These are phyloP conservation scores for Drosophila phalerata DNA, from an alignment of 2,888 invertebrate genomes.

Conservation along the genomic window DNA sequence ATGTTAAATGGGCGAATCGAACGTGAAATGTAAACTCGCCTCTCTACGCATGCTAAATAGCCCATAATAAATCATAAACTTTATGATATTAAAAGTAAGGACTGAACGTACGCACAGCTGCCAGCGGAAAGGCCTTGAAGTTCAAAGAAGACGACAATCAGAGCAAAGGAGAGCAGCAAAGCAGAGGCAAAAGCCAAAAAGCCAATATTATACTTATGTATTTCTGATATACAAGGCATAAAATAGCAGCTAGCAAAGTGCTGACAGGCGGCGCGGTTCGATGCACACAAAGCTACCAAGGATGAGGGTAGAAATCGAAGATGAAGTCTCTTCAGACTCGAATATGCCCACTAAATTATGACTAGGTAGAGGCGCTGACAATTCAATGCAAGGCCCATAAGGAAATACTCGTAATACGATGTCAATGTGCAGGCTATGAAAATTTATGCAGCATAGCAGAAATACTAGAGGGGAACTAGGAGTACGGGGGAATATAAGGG, in stretches of 20 bases:
- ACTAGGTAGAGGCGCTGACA: constrained; percentile 76
- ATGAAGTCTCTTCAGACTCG: constrained; percentile 39
- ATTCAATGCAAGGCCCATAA: constrained; percentile 73
- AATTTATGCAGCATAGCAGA: constrained; percentile 70
- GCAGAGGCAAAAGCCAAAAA: constrained; percentile 35
- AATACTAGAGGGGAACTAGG: neutral
- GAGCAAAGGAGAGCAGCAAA: constrained; percentile 34
- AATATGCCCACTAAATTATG: constrained; percentile 74
- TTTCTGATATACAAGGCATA: constrained; percentile 47
- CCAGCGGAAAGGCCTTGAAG: constrained; percentile 51
- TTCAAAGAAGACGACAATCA: constrained; percentile 71
- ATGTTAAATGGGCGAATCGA: constrained; percentile 28
- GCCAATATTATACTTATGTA: constrained; percentile 47
- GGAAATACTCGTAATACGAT: constrained; percentile 64
- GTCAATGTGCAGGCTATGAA: constrained; percentile 47
- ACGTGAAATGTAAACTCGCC: constrained; percentile 12
- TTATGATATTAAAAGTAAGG: constrained; percentile 43
- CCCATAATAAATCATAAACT: constrained; percentile 65
- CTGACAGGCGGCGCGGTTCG: constrained; percentile 56
- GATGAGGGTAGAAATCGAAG: constrained; percentile 56
- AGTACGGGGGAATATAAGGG: constrained; percentile 1
- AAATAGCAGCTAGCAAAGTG: constrained; percentile 59
- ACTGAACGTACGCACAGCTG: constrained; percentile 37
- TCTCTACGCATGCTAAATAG: constrained; percentile 48
- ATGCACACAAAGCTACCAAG: constrained; percentile 38